These are phyloP conservation scores for Creontiades dilutus DNA, from an alignment of 2,888 invertebrate species.

Conservation along the genomic window DNA sequence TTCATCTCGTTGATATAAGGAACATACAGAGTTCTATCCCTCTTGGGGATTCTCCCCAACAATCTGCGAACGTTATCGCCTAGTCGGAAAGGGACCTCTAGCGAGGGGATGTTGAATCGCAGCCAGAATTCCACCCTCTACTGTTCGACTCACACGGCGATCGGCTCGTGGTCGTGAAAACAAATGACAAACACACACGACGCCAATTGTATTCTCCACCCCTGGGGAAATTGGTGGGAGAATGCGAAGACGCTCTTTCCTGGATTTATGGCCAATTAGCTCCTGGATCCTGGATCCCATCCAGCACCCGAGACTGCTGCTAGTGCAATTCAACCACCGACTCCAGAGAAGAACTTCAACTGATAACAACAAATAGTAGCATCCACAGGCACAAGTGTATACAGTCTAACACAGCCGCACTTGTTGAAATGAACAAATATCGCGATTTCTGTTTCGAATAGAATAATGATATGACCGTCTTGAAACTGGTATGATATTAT, in stretches of 20 bases:
- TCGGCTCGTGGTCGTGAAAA: background rate
- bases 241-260: background rate
- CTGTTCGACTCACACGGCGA: background rate
- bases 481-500: too few relatives aligned
- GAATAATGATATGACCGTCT: too few relatives aligned
- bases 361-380: too few relatives aligned
- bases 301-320: background rate
- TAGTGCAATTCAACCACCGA: background rate
- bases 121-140: background rate
- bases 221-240: background rate
- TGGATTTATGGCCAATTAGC: constrained; percentile 26
- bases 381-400: too few relatives aligned
- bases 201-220: background rate
- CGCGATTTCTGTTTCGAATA: too few relatives aligned
- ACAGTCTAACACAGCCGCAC: too few relatives aligned
- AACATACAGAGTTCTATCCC: background rate
- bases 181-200: constrained; percentile 2
- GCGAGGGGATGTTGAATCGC: constrained; percentile 24
- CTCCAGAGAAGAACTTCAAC: background rate
- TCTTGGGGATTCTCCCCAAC: constrained; percentile 34
- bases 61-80: background rate
- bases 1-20: too few relatives aligned
- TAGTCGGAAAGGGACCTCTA: background rate
- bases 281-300: constrained; percentile 1
- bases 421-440: too few relatives aligned